Percentiles rank a stretch among this genome's conserved stretches.
Evolutionary conservation across 2,113 vertebrate species (phyloP).

Genomic region (Chaetodon trifascialis): DNA sequence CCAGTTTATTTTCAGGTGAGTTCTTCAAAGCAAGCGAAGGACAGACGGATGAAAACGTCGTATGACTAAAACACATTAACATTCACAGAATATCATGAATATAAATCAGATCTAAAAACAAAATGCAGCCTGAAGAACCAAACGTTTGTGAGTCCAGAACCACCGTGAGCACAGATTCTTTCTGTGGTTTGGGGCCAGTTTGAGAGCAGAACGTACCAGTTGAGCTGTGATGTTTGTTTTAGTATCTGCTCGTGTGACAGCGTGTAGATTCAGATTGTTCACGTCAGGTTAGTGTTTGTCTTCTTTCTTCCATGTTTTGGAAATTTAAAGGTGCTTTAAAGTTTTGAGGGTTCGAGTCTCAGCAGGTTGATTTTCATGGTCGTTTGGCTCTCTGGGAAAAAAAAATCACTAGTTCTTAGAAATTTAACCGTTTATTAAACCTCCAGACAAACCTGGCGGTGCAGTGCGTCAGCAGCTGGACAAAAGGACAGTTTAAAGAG

Average conservation of each 20-base stretch:
- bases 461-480: not conserved
- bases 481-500: conserved; percentile 36
- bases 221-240: not conserved
- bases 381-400: not conserved
- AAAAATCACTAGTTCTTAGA: not conserved
- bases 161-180: too few relatives aligned
- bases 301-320: not conserved
- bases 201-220: too few relatives aligned
- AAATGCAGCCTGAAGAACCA: too few relatives aligned
- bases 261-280: not conserved
- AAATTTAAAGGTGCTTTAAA: not conserved
- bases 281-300: not conserved
- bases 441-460: not conserved
- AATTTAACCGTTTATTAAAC: not conserved
- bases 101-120: too few relatives aligned
- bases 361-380: not conserved
- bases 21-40: not conserved
- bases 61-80: too few relatives aligned
- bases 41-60: too few relatives aligned
- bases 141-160: too few relatives aligned
- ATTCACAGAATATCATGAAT: too few relatives aligned
- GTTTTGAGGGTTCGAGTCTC: not conserved
- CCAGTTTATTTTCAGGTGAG: not conserved
- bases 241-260: not conserved
- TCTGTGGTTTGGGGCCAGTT: too few relatives aligned